These are phyloP conservation scores for Holothuria scabra DNA, from an alignment of 53 echinoderm and acorn worm species.

Conservation along the genomic window DNA sequence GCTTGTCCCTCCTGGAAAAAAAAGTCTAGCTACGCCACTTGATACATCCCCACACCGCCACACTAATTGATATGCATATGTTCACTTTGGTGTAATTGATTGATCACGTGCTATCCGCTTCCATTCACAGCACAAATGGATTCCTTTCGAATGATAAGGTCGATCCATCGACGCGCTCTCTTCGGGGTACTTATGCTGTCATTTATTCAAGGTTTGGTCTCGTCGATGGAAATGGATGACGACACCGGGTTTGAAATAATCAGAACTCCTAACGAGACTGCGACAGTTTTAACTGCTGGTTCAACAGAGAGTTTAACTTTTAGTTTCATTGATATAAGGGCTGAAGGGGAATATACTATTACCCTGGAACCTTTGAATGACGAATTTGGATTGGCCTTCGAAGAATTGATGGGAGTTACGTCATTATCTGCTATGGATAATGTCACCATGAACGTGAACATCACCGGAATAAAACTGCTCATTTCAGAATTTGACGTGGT, in stretches of 20 bases:
- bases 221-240: no score
- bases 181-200: no score
- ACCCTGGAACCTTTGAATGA: conserved; percentile 2
- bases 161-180: no score
- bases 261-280: background rate
- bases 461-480: conserved; percentile 34
- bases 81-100: no score
- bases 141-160: no score
- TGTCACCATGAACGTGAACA: conserved; percentile 16
- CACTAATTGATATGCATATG: no score
- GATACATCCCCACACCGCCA: no score
- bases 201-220: no score
- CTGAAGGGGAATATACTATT: conserved; percentile 7
- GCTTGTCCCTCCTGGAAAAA: no score
- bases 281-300: background rate
- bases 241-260: background rate
- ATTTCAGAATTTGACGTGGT: conserved; percentile 50
- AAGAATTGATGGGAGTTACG: background rate
- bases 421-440: background rate
- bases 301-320: background rate
- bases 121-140: no score
- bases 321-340: background rate
- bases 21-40: no score
- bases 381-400: background rate
- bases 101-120: no score